Base-by-base conservation (phyloP, 1,140 invertebrate genomes). In the Varroa destructor region DNA sequence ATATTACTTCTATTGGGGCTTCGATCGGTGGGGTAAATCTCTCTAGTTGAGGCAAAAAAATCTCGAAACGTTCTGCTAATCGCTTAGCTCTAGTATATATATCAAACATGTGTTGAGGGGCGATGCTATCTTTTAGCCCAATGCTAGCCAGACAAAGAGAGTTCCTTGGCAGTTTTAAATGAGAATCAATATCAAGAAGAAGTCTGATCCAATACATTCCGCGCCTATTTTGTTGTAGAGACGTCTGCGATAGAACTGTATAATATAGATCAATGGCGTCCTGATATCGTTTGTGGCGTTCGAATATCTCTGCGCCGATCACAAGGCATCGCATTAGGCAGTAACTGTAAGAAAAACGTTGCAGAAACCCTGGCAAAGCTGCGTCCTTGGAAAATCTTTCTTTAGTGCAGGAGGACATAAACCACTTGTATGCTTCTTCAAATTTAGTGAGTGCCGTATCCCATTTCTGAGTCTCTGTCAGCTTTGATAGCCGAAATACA, bases 241-340 rank as follows among this genome's bases (percentile, higher is more conserved):
- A 67, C 14, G 61, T 67, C 37, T 67, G 61, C 12, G 61, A 67
- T 14, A 67, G 61, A 2, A 67, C 8, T 14, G 61, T 67, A 40
- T 43, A 67, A 46, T 67, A 67, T 12, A 67, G 37, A 67, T 67
- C 61, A 5, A 67, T 37, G 12, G 61, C 61, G 37, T 67, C 61
- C 12, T 67, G 40, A 46, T 67, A 67, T 37, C 61, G 40, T 46
- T 46, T 40, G 40, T 67, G 61, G 10, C 61, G 61, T 40, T 67
- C 61, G 61, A 12, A 67, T 14, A 67, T 67, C 37, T 67, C 61
- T 14, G 61, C 61, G 12, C 61, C 61, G 2, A 46, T 40, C 37
- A 37, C 37, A 12, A 67, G 36, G 61, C 40, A 67, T 40, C 36
- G 40, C 37, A 67, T 43, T 43, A 67, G 46, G 61, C 61, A 67